These are phyloP conservation scores for Caerostris darwini DNA, from an alignment of 1,140 invertebrate genomes.

Conservation along the genomic window DNA sequence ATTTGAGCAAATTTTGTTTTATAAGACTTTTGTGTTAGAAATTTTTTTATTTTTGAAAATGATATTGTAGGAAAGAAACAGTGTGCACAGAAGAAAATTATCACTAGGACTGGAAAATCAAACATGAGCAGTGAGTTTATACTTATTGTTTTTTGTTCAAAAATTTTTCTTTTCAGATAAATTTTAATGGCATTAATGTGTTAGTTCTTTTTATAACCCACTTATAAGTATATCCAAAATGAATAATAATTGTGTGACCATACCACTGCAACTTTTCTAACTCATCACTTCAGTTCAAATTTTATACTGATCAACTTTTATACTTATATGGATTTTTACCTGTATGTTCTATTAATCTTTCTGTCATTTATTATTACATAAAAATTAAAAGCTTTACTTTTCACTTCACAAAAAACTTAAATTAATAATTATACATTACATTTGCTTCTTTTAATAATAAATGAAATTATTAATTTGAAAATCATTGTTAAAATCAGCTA, in stretches of 20 bases:
- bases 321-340: too few species aligned
- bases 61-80: conserved; percentile 77
- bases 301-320: too few species aligned
- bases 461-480: too few species aligned
- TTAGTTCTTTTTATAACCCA: not conserved
- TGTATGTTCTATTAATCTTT: too few species aligned
- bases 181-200: not conserved
- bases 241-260: not conserved
- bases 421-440: too few species aligned
- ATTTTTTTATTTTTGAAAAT: conserved; percentile 76
- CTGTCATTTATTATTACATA: too few species aligned
- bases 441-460: too few species aligned
- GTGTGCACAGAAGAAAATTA: conserved; percentile 75
- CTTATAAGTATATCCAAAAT: not conserved
- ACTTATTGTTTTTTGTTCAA: conserved; percentile 57
- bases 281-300: too few species aligned
- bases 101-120: conserved; percentile 73
- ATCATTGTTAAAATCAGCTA: too few species aligned
- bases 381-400: too few species aligned
- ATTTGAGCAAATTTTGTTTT: conserved; percentile 62
- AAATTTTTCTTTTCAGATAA: conserved; percentile 35
- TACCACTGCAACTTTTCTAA: too few species aligned
- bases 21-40: conserved; percentile 69
- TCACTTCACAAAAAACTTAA: too few species aligned
- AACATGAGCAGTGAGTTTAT: conserved; percentile 77